phyloP scores from a whole-genome alignment of 1,140 invertebrate genomes.

The Acromyrmex charruanus region DNA sequence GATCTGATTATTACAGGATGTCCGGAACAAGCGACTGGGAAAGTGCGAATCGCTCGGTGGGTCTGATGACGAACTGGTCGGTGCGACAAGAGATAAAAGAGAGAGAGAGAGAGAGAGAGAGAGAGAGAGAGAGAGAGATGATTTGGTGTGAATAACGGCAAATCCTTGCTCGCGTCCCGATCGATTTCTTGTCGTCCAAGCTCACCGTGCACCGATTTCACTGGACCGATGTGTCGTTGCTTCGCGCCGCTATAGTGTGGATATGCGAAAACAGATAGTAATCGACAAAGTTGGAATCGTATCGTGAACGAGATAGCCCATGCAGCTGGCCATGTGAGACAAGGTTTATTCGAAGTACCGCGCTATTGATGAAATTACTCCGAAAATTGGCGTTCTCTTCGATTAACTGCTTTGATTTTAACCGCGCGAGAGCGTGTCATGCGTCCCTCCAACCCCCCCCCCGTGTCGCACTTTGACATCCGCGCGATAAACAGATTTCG shows the following conservation, averaged over 20 bases:
- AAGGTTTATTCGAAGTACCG: slow-evolving; percentile 39
- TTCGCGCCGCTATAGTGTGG: not conserved
- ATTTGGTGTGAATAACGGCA: slow-evolving; percentile 15
- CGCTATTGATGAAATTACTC: slow-evolving; percentile 45
- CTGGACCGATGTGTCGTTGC: not conserved
- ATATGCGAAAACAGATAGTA: slow-evolving; percentile 33
- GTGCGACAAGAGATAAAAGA: not conserved
- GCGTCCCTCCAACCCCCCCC: not conserved
- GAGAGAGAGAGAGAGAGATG: not conserved
- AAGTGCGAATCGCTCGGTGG: slow-evolving; percentile 37
- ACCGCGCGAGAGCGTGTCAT: slow-evolving; percentile 33
- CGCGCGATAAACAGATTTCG: slow-evolving; percentile 12
- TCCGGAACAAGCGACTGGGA: slow-evolving; percentile 45
- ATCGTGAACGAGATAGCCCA: not conserved
- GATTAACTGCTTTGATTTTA: slow-evolving; percentile 53
- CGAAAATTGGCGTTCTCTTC: slow-evolving; percentile 55
- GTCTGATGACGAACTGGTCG: not conserved
- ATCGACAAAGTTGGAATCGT: slow-evolving; percentile 48
- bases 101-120: too few relatives aligned
- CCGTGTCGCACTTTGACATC: not conserved
- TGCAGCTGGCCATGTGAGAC: slow-evolving; percentile 18
- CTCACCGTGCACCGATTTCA: slow-evolving; percentile 35
- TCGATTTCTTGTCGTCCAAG: slow-evolving; percentile 48
- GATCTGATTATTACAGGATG: slow-evolving; percentile 61
- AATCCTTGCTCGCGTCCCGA: slow-evolving; percentile 52